Base-by-base conservation (phyloP, 2,113 vertebrate genomes). In the Neopipo cinnamomea region DNA sequence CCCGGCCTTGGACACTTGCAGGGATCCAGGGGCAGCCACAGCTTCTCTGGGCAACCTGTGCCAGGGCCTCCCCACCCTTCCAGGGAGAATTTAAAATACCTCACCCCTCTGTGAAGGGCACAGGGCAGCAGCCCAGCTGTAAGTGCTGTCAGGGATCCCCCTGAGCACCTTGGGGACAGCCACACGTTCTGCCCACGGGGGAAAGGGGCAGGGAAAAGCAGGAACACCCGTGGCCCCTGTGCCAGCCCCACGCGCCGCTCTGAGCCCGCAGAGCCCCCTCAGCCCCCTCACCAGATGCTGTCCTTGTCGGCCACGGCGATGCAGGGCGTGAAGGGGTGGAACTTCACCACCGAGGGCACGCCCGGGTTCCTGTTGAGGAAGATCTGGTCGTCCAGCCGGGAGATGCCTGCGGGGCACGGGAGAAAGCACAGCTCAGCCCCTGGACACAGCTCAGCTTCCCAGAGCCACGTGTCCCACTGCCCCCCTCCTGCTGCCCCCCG, bases 361-460 rank as follows among this genome's bases (percentile, higher is more conserved):
- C 99, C 99, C 0, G 99, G 99, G 97, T 99, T 99, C 77, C 99
- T 98, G 98, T 99, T 99, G 96, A 99, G 99, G 97, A 99, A 99
- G 96, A 99, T 99, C 98, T 99, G 99, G 97, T 99, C 99, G 9
- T 99, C 99, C 91, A 99, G 97, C 37, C 98, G 97, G 49, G 99
- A 98, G 46, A 99, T 98, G 37, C 99, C 99, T 99, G 97, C 0
- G 1, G 50, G 67, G 25, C 14, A 79, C n/a, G 39, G 71, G 19
- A 67, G 58, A 53, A 15, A 31, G 74, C 33, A 16, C 1, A 3
- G 81, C 46, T 89, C 67, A 85, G 67, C 2, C 24, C 21, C 42
- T 20, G 44, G 44, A 6, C 8, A 14, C 19, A 15, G 1, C 39
- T 50, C 6, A 6, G 7, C 23, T n/a, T n/a, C 4, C 56, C 46